Evolutionary conservation across 2,113 vertebrate species (phyloP).

Genomic region (Holacanthus passer): DNA sequence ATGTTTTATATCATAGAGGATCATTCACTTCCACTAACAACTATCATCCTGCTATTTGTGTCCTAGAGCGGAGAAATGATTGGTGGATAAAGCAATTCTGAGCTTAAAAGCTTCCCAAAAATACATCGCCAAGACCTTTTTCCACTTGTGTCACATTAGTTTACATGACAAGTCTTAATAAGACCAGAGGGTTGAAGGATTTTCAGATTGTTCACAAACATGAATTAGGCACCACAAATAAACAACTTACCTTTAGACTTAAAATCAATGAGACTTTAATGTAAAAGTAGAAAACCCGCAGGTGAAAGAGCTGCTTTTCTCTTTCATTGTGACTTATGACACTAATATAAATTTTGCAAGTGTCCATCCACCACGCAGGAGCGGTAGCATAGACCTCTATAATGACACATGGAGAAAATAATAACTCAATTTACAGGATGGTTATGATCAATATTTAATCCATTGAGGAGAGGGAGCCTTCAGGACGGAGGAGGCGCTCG

Average conservation of each 20-base stretch:
- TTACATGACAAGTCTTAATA: slow-evolving; percentile 4
- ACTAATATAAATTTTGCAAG: slow-evolving; percentile 63
- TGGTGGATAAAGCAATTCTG: no score
- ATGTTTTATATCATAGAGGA: background rate
- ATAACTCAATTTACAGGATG: slow-evolving; percentile 73
- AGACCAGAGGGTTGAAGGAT: background rate
- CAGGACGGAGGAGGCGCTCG: slow-evolving; percentile 72
- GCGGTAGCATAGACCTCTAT: slow-evolving; percentile 24
- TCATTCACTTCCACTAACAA: background rate
- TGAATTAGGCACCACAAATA: slow-evolving; percentile 6
- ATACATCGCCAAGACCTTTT: background rate
- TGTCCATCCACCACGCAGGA: slow-evolving; percentile 38
- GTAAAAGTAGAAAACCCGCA: slow-evolving; percentile 22
- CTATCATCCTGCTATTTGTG: background rate
- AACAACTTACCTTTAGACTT: background rate
- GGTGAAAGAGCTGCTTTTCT: slow-evolving; percentile 32
- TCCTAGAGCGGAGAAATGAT: background rate
- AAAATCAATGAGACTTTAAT: slow-evolving; percentile 44
- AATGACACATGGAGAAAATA: slow-evolving; percentile 69
- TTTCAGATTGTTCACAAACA: slow-evolving; percentile 1
- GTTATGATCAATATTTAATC: slow-evolving; percentile 86
- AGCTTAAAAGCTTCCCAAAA: background rate
- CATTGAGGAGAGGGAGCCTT: slow-evolving; percentile 65
- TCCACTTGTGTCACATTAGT: background rate
- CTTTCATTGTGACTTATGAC: slow-evolving; percentile 55